Evolutionary conservation across 2,888 invertebrate genomes (phyloP).

Genomic region (Agriopis leucophaearia): DNA sequence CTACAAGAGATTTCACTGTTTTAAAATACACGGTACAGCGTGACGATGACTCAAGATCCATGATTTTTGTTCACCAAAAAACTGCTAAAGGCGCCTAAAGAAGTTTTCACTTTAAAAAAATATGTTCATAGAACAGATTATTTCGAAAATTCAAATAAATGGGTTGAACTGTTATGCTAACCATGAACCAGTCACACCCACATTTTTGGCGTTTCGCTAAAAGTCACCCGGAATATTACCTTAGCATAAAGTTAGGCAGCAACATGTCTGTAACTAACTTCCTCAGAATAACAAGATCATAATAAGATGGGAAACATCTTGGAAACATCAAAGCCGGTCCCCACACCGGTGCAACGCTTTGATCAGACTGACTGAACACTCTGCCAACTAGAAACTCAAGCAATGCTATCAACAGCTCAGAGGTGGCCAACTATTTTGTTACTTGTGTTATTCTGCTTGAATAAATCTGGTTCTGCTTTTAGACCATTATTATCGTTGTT

Average conservation of each 20-base stretch:
- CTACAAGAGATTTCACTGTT: too few relatives aligned
- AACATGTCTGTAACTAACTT: conserved; percentile 16
- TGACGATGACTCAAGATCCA: too few relatives aligned
- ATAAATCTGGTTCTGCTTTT: not conserved
- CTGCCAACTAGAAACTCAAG: conserved; percentile 17
- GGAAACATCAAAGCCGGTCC: conserved; percentile 40
- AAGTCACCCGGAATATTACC: not conserved
- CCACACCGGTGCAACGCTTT: conserved; percentile 22
- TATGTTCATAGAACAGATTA: too few relatives aligned
- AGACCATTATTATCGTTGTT: not conserved
- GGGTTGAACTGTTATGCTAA: too few relatives aligned
- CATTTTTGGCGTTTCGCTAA: too few relatives aligned
- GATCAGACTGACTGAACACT: conserved; percentile 31
- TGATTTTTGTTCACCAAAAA: too few relatives aligned
- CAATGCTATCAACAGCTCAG: conserved; percentile 2
- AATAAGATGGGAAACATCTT: conserved; percentile 40
- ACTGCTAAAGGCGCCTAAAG: too few relatives aligned
- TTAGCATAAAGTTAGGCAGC: not conserved
- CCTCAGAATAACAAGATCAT: conserved; percentile 30
- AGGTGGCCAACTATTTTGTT: not conserved
- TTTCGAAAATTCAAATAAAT: too few relatives aligned
- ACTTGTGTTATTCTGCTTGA: not conserved
- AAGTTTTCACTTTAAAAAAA: too few relatives aligned
- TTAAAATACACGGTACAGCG: too few relatives aligned
- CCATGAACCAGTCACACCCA: too few relatives aligned